phyloP scores from a whole-genome alignment of 2,797 vertebrate genomes.

The Arctocebus calabarensis region DNA sequence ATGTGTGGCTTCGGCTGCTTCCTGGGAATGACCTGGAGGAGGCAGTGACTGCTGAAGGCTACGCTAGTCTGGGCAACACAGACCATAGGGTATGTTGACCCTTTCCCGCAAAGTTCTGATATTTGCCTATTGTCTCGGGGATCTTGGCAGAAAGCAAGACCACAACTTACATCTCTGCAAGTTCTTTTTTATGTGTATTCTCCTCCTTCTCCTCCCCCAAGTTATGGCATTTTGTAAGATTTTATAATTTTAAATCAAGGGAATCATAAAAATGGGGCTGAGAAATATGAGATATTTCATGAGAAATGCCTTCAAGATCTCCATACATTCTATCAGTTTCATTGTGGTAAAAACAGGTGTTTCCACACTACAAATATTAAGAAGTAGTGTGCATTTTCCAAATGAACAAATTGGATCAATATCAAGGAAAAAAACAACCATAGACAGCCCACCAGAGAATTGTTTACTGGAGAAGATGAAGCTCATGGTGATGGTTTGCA shows the following conservation, averaged over 20 bases:
- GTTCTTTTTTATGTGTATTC: neutral
- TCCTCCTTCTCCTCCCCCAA: neutral
- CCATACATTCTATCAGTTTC: slow-evolving; percentile 24
- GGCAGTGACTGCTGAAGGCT: neutral
- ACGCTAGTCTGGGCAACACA: neutral
- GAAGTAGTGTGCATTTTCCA: slow-evolving; percentile 68
- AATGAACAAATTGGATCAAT: slow-evolving; percentile 80
- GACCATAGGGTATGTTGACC: neutral
- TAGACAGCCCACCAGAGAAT: slow-evolving; percentile 80
- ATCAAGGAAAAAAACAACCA: slow-evolving; percentile 55
- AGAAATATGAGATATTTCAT: slow-evolving; percentile 12
- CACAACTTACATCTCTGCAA: neutral
- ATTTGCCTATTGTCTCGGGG: neutral
- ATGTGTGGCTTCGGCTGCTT: neutral
- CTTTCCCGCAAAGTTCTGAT: neutral
- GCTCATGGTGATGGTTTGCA: slow-evolving; percentile 85
- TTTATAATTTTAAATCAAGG: slow-evolving; percentile 52
- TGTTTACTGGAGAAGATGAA: slow-evolving; percentile 86
- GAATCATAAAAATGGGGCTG: neutral
- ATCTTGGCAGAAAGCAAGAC: slow-evolving; percentile 47
- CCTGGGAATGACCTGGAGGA: neutral
- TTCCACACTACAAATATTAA: slow-evolving; percentile 50
- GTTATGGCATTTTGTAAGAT: neutral
- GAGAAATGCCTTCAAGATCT: slow-evolving; percentile 55
- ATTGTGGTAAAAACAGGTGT: slow-evolving; percentile 72